These are phyloP conservation scores for Troides oblongomaculatus DNA, from an alignment of 2,888 invertebrate genomes.

Conservation along the genomic window DNA sequence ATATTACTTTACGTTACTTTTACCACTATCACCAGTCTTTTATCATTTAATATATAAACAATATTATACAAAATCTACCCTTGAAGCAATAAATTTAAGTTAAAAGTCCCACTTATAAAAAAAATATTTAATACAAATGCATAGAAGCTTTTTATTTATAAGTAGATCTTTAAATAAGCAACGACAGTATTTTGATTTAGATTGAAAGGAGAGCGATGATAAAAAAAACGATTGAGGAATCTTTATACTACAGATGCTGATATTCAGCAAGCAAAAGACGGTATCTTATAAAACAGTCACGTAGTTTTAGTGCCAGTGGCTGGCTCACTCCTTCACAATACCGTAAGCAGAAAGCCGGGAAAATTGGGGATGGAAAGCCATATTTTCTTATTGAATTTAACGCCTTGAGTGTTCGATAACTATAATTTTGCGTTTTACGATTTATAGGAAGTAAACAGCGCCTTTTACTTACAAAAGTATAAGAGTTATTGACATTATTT, in stretches of 20 bases:
- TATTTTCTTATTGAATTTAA: slow-evolving; percentile 39
- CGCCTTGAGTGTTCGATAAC: slow-evolving; percentile 34
- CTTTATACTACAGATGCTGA: slow-evolving; percentile 32
- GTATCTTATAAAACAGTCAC: slow-evolving; percentile 28
- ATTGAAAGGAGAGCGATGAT: no score
- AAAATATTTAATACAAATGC: no score
- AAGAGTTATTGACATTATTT: no score
- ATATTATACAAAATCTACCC: no score
- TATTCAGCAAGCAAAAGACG: slow-evolving; percentile 27
- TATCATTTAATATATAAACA: no score
- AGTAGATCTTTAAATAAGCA: no score
- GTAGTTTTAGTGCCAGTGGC: slow-evolving; percentile 28
- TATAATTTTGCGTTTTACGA: slow-evolving; percentile 4
- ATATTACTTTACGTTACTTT: no score
- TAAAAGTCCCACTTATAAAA: no score
- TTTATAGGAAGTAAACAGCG: neutral
- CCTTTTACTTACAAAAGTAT: neutral
- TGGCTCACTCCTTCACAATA: slow-evolving; percentile 36
- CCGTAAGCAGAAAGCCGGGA: slow-evolving; percentile 44
- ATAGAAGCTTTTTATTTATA: no score
- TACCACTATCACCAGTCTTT: no score
- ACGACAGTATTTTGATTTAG: no score
- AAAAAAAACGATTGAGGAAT: slow-evolving; percentile 27
- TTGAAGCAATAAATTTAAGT: no score
- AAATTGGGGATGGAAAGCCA: slow-evolving; percentile 30